Conservation (phyloP, 23 tunicate species). For the Botrylloides violaceus region DNA sequence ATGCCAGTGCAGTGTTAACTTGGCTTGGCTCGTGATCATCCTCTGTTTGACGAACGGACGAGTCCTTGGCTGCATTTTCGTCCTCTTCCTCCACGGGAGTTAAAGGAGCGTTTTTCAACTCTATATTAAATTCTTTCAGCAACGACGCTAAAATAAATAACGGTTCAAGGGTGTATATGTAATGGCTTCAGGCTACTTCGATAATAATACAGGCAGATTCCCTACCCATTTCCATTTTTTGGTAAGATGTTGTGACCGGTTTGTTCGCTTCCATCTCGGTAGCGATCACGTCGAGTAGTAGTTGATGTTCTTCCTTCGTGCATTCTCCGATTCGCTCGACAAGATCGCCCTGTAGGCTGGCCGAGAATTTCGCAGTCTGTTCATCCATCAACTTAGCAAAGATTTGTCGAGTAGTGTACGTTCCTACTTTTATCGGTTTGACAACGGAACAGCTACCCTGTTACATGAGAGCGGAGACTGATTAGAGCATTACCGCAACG, state of each 20-base stretch:
- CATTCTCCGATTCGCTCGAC: slow-evolving; percentile 31
- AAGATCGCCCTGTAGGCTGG: slow-evolving; percentile 16
- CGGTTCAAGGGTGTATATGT: too few species aligned
- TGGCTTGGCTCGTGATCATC: not conserved
- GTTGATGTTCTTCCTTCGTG: slow-evolving; percentile 44
- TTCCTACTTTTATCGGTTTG: slow-evolving; percentile 40
- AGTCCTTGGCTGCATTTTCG: slow-evolving; percentile 21
- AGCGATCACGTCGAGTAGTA: slow-evolving; percentile 25
- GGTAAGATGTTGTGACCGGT: slow-evolving; percentile 37
- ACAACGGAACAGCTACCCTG: slow-evolving; percentile 93
- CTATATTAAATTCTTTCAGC: slow-evolving; percentile 61
- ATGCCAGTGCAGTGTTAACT: not conserved
- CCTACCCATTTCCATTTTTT: slow-evolving; percentile 85
- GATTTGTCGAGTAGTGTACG: slow-evolving; percentile 12
- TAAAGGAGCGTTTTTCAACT: slow-evolving; percentile 28
- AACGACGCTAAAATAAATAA: slow-evolving; percentile 27
- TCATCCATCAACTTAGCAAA: slow-evolving; percentile 34
- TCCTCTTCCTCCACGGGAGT: slow-evolving; percentile 55
- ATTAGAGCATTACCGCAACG: not conserved
- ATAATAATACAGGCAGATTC: not conserved
- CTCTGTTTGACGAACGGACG: too few species aligned
- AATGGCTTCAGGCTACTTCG: too few species aligned
- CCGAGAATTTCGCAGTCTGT: slow-evolving; percentile 28
- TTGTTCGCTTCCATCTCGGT: slow-evolving; percentile 20
- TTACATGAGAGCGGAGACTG: not conserved